These are phyloP conservation scores for Nylanderia fulva DNA, from an alignment of 1,140 invertebrate genomes.

Conservation along the genomic window DNA sequence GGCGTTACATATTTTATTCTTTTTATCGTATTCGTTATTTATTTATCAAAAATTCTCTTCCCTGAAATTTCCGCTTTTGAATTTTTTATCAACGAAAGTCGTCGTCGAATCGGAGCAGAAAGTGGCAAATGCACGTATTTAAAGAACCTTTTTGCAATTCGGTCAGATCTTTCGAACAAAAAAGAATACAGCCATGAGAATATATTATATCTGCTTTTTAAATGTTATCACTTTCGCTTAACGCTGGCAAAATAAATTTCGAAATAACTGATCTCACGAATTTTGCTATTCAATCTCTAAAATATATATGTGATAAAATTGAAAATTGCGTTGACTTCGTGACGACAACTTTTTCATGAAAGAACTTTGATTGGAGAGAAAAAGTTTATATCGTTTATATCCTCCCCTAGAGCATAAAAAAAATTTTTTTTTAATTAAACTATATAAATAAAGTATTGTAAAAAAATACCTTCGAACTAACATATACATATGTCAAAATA, in stretches of 20 bases:
- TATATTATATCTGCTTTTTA: too few relatives aligned
- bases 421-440: neutral
- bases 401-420: too few relatives aligned
- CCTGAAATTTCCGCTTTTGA: neutral
- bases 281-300: too few relatives aligned
- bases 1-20: neutral
- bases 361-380: neutral
- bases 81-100: neutral
- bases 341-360: neutral
- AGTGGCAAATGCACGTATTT: slow-evolving; percentile 11
- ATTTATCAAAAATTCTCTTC: neutral
- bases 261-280: neutral
- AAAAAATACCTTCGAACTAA: neutral
- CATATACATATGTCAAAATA: neutral
- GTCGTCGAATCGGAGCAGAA: slow-evolving; percentile 6
- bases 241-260: neutral
- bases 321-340: neutral
- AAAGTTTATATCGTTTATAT: too few relatives aligned
- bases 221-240: too few relatives aligned
- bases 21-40: neutral
- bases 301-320: neutral
- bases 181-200: slow-evolving; percentile 1
- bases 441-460: neutral
- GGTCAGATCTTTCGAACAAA: neutral
- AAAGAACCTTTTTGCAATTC: slow-evolving; percentile 5